Base-by-base conservation (phyloP, 2,888 invertebrate species). In the Caenorhabditis japonica region DNA sequence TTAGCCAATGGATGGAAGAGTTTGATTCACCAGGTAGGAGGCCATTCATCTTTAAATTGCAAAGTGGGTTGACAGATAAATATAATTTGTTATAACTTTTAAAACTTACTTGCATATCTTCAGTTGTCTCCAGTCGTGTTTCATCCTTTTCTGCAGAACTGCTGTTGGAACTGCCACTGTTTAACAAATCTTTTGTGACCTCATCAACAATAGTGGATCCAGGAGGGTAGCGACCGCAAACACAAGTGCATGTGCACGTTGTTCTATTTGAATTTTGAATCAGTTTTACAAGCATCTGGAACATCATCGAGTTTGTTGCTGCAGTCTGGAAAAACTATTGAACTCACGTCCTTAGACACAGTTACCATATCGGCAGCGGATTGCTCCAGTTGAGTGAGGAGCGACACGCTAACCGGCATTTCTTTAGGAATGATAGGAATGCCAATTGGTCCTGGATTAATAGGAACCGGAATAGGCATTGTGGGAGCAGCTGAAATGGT, bases 161-260 rank as follows among this genome's bases (percentile, higher is more conserved):
- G 34, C 66, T 47, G 23, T 53, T 70, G 0, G 76, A 73, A 33
- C 69, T 71, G 4, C 77, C 77, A n/a, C 68, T 70, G 21, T 71
- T 70, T 39, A 79, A 21, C 15, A 79, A 38, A 51, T 77, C 77
- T 27, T 69, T 77, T 1, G 79, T 77, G 1, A 79, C 79, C 56
- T 84, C 82, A 44, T 86, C 86, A 12, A 86, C 84, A 62, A 86
- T 86, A 15, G 69, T 74, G 7, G 79, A 43, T 17, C 84, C 84
- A 7, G 75, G 76, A 3, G 82, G 83, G 56, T 86, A 86, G 3
- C 84, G 64, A 0, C 86, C 86, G 58, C 86, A 86, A 0, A 30
- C 25, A 41, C 81, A 82, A 4, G 68, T 70, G 60, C 81, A 82
- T 5, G 62, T 49, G 27, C 81, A 82, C 30, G 58, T 55, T 8